phyloP scores from a whole-genome alignment of 2,113 vertebrate species.

The Macrotus californicus region DNA sequence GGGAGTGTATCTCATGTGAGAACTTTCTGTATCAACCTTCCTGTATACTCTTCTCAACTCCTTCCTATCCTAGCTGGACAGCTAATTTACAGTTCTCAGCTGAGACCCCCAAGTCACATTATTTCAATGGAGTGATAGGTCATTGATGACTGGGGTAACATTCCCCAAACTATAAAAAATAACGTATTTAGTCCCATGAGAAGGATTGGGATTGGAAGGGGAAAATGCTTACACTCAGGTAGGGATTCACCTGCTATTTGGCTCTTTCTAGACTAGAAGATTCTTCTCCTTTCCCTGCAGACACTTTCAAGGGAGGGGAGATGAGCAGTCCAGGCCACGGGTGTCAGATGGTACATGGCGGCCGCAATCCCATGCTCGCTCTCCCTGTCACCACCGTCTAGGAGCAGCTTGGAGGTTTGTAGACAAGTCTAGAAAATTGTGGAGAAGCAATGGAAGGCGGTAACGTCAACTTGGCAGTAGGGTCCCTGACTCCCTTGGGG shows the following conservation, averaged over 20 bases:
- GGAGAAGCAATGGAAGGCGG: neutral
- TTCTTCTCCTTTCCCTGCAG: neutral
- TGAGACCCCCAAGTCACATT: neutral
- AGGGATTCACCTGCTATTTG: too few species aligned
- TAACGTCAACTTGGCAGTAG: neutral
- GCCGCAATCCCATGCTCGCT: too few species aligned
- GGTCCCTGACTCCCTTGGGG: neutral
- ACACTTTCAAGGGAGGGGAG: neutral
- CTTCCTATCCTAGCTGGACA: neutral
- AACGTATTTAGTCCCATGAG: neutral
- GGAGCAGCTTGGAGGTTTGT: neutral
- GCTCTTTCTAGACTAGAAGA: neutral
- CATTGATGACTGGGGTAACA: neutral
- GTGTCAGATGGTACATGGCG: neutral
- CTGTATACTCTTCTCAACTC: neutral
- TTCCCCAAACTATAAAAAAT: neutral
- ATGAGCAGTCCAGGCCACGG: neutral
- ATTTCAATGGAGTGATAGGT: neutral
- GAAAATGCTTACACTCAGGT: neutral
- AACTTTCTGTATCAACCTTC: neutral
- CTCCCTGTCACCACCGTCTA: neutral
- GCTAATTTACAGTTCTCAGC: neutral
- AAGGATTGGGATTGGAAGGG: neutral
- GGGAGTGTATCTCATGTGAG: neutral
- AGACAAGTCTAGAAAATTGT: neutral